phyloP scores from a whole-genome alignment of 35 echinoderm and acorn worm species.

The Apostichopus japonicus region DNA sequence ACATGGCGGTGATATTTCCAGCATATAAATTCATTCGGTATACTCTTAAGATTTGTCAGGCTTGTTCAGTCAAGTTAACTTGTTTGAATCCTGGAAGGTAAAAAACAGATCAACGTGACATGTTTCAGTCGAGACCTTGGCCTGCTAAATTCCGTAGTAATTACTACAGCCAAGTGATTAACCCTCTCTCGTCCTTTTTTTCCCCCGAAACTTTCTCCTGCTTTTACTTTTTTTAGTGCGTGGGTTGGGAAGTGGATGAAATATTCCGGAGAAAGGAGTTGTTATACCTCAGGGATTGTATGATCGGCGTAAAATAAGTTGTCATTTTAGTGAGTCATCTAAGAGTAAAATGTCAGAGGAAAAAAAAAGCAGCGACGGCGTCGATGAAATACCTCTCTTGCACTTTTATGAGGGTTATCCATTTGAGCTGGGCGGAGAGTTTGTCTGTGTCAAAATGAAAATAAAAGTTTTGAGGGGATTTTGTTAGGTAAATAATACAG shows the following conservation, averaged over 20 bases:
- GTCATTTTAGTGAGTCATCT: conserved; percentile 21
- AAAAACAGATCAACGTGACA: background rate
- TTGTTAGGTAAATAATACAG: too few species aligned
- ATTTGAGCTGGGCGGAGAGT: background rate
- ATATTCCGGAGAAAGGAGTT: background rate
- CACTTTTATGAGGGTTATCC: conserved; percentile 22
- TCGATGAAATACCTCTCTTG: conserved; percentile 23
- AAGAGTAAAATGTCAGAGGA: background rate
- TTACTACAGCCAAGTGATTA: conserved; percentile 34
- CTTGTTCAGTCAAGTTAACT: too few species aligned
- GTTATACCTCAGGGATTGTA: conserved; percentile 28
- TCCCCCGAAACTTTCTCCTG: background rate
- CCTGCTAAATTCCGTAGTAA: conserved; percentile 30
- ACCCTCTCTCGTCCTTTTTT: background rate
- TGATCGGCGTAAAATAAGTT: conserved; percentile 17
- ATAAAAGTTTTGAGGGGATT: background rate
- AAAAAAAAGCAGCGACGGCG: background rate
- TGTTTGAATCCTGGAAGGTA: too few species aligned
- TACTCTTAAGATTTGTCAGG: too few species aligned
- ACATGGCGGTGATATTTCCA: too few species aligned
- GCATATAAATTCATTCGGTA: too few species aligned
- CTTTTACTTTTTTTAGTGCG: background rate
- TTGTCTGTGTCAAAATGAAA: background rate
- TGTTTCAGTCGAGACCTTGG: background rate
- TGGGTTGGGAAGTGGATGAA: conserved; percentile 6